phyloP scores from a whole-genome alignment of 2,888 invertebrate genomes.

The Yponomeuta plumbellus region DNA sequence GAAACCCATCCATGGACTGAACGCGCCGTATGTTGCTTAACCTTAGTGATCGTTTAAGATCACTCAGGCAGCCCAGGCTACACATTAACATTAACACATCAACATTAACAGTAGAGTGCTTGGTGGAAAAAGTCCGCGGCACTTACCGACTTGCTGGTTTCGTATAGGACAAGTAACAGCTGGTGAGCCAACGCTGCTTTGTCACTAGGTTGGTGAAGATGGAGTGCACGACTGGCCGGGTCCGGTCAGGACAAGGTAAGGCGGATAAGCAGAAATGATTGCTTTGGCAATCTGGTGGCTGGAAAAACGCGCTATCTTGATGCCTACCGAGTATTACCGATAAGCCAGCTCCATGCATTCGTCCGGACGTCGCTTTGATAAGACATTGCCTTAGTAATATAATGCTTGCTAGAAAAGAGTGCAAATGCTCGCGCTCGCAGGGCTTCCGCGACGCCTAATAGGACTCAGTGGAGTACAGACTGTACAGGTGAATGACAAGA shows the following conservation, averaged over 20 bases:
- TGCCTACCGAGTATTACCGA: slow-evolving; percentile 64
- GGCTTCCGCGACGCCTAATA: slow-evolving; percentile 87
- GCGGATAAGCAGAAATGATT: not conserved
- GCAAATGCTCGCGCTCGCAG: slow-evolving; percentile 92
- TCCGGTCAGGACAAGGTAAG: slow-evolving; percentile 81
- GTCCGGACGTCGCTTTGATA: slow-evolving; percentile 81
- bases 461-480: slow-evolving; percentile 83
- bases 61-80: too few relatives aligned
- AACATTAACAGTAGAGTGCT: too few relatives aligned
- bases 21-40: too few relatives aligned
- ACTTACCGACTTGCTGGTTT: slow-evolving; percentile 84
- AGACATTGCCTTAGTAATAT: not conserved
- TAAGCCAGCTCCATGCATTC: slow-evolving; percentile 85
- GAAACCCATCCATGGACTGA: too few relatives aligned
- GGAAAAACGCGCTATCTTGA: slow-evolving; percentile 72
- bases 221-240: slow-evolving; percentile 78
- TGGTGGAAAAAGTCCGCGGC: slow-evolving; percentile 63
- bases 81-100: too few relatives aligned
- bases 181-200: slow-evolving; percentile 74
- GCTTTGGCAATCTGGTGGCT: not conserved
- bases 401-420: slow-evolving; percentile 50
- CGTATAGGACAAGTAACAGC: slow-evolving; percentile 86
- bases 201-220: too few relatives aligned
- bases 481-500: not conserved
- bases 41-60: too few relatives aligned